Evolutionary conservation across 2,888 invertebrate genomes (phyloP), one percentile per base, ranked within the genome.

Genomic region (Pegoplata infirma): DNA sequence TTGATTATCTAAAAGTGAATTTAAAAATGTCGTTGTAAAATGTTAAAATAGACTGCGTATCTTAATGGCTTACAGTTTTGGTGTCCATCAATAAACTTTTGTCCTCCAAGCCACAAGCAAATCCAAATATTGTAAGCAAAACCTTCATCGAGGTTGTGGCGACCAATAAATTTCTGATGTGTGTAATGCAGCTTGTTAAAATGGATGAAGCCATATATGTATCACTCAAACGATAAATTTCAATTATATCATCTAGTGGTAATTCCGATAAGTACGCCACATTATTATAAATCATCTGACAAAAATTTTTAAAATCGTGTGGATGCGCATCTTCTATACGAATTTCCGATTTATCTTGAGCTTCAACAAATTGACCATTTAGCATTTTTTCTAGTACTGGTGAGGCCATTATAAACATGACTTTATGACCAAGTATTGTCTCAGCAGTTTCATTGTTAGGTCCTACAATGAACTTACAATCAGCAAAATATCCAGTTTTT

Each of bases 381-480:
- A 71, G 28, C 58, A 67, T 76, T 44, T 28, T 49, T 36, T 76
- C 76, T 0, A 76, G 68, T 8, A 69, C 69, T 21, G 58, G 58
- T 1, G 76, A 76, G 21, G 69, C 44, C 17, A 76, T 25, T 12
- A 51, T 19, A 40, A 76, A 76, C 64, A 76, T 66, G 28, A 69
- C 12, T 59, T 59, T 69, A 32, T 76, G 76, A 1, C 76, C 76
- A 16, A 10, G n/a, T 58, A 76, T 59, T 19, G 28, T 46, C 59
- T 76, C 44, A 23, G 64, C 25, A 0, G 25, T 46, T 36, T 46
- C 36, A 10, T 51, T n/a, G 5, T 69, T 17, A 14, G 72, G 72
- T 5, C 76, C 71, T 1, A 77, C 71, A 28, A 77, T 14, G 47
- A 77, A 77, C 21, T 61, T 40, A 17, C 72, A 71, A 44, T 72